Evolutionary conservation across 2,113 vertebrate species (phyloP), one percentile per base, ranked within the genome.

Genomic region (Lepus americanus): DNA sequence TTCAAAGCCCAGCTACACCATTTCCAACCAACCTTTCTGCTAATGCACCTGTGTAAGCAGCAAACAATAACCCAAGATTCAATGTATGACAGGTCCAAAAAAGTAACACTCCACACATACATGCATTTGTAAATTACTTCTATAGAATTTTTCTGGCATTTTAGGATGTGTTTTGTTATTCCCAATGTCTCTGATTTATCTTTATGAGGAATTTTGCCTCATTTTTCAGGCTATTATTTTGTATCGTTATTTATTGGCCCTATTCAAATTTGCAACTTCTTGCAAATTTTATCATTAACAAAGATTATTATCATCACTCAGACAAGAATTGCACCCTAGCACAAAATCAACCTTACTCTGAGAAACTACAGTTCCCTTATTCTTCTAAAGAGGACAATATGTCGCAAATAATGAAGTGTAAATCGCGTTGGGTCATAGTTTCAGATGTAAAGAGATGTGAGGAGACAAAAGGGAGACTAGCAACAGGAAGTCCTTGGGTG

Each of bases 341-440:
- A 78, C 12, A 88, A 92, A 94, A 94, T 27, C 79, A 96, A 8
- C 73, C n/a, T 66, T 89, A 27, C 64, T 95, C 16, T 49, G 39
- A 70, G 93, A 96, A 97, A 44, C 49, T 4, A 39, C 69, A 10
- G 2, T 1, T 11, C 91, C 80, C 94, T 90, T 95, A 85, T 76
- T 90, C 64, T 29, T 95, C 94, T 97, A 59, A 94, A 86, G n/a
- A 33, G 36, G 0, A 11, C 33, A 96, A 81, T 55, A 19, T 94
- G 64, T 90, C 44, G 91, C 91, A n/a, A 95, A 97, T 74, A 93
- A 96, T 78, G 90, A 96, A 74, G 16, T 1, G 6, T 77, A 96
- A 96, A 94, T 89, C 94, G 88, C 90, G 92, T 63, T 94, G 95
- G 88, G 94, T 97, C 90, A 95, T 87, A 94, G 88, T 95, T 96